phyloP scores from a whole-genome alignment of 2,113 vertebrate species.

The Saccopteryx leptura region DNA sequence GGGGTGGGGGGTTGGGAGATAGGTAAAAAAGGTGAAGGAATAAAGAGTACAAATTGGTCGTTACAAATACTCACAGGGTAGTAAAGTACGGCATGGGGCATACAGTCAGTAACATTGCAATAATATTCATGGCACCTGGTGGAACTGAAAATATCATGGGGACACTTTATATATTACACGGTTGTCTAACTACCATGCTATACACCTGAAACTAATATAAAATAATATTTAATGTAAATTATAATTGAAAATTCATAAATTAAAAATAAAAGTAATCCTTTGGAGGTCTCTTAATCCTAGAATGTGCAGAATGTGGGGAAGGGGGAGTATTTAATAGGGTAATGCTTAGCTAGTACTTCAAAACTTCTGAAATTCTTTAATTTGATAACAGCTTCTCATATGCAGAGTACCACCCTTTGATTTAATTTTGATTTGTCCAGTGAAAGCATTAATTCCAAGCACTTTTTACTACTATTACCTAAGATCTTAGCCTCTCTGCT shows the following conservation, averaged over 20 bases:
- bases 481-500: background rate
- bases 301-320: background rate
- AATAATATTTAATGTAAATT: no score
- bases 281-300: background rate
- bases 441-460: background rate
- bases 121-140: no score
- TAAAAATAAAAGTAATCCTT: background rate
- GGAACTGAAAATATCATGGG: no score
- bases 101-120: no score
- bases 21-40: background rate
- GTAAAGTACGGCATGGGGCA: no score
- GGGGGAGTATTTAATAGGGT: background rate
- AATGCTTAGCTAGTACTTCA: background rate
- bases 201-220: no score
- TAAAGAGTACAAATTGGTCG: background rate
- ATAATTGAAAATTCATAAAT: background rate
- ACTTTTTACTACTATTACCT: background rate
- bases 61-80: no score
- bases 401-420: background rate
- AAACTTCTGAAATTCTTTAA: slow-evolving; percentile 5
- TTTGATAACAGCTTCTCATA: background rate
- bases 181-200: no score
- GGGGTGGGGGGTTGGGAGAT: background rate
- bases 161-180: no score
- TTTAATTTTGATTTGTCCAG: background rate